Evolutionary conservation across 1,140 invertebrate genomes (phyloP), one percentile per base, ranked within the genome.

Genomic region (Wasmannia auropunctata): DNA sequence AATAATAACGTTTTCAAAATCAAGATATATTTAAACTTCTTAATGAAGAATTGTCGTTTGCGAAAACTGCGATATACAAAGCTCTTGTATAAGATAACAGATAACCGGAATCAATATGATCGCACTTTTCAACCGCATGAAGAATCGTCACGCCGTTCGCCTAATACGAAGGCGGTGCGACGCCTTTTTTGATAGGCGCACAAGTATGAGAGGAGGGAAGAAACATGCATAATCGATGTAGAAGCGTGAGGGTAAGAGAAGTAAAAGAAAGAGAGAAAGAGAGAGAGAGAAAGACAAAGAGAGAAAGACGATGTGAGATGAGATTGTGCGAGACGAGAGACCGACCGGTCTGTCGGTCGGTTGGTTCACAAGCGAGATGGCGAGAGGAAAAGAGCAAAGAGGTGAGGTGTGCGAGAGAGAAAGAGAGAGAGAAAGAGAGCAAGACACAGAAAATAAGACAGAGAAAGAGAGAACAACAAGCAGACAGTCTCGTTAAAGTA

Each of bases 401-500:
- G 67, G 67, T 25, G 79, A 46, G 67, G 81, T 72, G 28, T 72
- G 77, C n/a, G 46, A 85, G 79, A 65, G 58, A 60, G 22, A 37
- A 51, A 65, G 28, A 56, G 49, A 31, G 28, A 16, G 54, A 34
- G 54, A 90, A 67, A 60, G 54, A 69, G 49, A 54, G n/a, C n/a
- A n/a, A n/a, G n/a, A n/a, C n/a, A n/a, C n/a, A n/a, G 63, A 75
- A 37, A 67, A 51, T 58, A 46, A 54, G 85, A 84, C 77, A 85
- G 56, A 69, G 37, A 72, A 34, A 43, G 80, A 72, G 70, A 84
- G 60, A 74, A 43, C 22, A 31, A 56, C 43, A 77, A 14, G 43
- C 86, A 85, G 84, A 74, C 60, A 86, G 85, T 88, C 89, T 93
- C 76, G 93, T 93, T 93, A 93, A 85, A 93, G 93, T 94, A 93